Evolutionary conservation across 2,888 invertebrate genomes (phyloP).

Genomic region (Eueremaeus valkanovi): DNA sequence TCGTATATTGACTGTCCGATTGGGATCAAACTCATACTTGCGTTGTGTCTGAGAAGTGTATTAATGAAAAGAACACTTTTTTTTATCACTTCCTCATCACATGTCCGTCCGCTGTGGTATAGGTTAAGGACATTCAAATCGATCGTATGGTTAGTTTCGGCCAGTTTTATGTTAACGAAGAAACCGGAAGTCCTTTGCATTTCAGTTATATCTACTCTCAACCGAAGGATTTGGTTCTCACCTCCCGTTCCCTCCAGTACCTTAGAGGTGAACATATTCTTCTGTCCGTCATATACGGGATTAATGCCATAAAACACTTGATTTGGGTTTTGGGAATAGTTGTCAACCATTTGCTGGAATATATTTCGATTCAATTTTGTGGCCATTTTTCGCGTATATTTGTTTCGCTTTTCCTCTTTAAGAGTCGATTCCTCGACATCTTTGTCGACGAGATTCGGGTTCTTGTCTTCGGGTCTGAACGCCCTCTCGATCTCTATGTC

Average conservation of each 20-base stretch:
- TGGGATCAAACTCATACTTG: background rate
- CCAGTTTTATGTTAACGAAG: constrained; percentile 1
- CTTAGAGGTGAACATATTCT: constrained; percentile 28
- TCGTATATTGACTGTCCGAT: constrained; percentile 34
- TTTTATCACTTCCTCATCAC: background rate
- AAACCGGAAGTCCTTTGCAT: background rate
- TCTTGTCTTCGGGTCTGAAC: background rate
- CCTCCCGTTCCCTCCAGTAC: background rate
- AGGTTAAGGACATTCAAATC: constrained; percentile 16
- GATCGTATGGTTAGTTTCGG: background rate
- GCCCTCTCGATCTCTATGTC: constrained; percentile 30
- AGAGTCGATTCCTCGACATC: background rate
- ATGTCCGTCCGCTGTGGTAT: background rate
- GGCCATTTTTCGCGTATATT: background rate
- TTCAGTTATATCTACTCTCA: background rate
- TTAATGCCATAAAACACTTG: constrained; percentile 15
- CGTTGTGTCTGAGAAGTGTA: constrained; percentile 24
- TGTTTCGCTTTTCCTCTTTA: background rate
- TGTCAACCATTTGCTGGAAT: background rate
- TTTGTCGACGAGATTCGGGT: background rate
- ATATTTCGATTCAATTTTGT: background rate
- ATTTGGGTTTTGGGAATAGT: background rate
- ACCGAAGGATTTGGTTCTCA: background rate
- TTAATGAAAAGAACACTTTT: constrained; percentile 6
- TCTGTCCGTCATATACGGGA: constrained; percentile 37